Percentiles rank a stretch among this genome's conserved stretches.
Evolutionary conservation across 1,140 invertebrate genomes (phyloP).

Genomic region (Idris sp.): DNA sequence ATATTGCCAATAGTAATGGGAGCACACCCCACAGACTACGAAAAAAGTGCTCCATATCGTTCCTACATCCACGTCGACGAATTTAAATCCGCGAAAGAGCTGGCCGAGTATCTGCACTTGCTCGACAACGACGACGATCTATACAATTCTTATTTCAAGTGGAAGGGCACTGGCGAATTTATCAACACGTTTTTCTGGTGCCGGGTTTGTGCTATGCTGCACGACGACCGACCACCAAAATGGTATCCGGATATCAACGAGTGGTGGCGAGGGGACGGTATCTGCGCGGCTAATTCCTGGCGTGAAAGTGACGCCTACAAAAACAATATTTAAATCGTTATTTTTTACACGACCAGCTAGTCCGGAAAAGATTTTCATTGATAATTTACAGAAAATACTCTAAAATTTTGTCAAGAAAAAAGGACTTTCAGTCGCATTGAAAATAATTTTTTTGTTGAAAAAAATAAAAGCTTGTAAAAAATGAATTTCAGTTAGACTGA

Average conservation of each 20-base stretch:
- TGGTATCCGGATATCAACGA: slow-evolving; percentile 90
- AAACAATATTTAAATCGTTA: too few relatives aligned
- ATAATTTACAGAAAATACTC: too few relatives aligned
- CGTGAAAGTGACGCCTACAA: slow-evolving; percentile 77
- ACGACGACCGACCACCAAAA: slow-evolving; percentile 83
- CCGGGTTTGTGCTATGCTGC: slow-evolving; percentile 93
- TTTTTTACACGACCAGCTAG: too few relatives aligned
- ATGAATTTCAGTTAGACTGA: too few relatives aligned
- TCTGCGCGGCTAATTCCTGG: slow-evolving; percentile 85
- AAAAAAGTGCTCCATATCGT: slow-evolving; percentile 89
- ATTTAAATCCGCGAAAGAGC: slow-evolving; percentile 89
- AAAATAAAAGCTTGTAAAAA: too few relatives aligned
- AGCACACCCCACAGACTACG: slow-evolving; percentile 93
- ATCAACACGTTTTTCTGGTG: slow-evolving; percentile 98
- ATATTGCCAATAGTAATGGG: slow-evolving; percentile 97
- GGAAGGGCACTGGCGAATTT: slow-evolving; percentile 94
- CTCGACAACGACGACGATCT: slow-evolving; percentile 91
- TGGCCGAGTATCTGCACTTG: slow-evolving; percentile 91
- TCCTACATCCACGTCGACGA: slow-evolving; percentile 97
- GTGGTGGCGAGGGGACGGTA: slow-evolving; percentile 89
- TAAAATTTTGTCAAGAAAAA: too few relatives aligned
- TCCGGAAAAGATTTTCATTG: too few relatives aligned
- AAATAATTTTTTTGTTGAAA: too few relatives aligned
- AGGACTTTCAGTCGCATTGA: too few relatives aligned
- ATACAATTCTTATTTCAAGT: slow-evolving; percentile 95